Evolutionary conservation across 2,888 invertebrate species (phyloP).

Genomic region (Mycalesis mineus): DNA sequence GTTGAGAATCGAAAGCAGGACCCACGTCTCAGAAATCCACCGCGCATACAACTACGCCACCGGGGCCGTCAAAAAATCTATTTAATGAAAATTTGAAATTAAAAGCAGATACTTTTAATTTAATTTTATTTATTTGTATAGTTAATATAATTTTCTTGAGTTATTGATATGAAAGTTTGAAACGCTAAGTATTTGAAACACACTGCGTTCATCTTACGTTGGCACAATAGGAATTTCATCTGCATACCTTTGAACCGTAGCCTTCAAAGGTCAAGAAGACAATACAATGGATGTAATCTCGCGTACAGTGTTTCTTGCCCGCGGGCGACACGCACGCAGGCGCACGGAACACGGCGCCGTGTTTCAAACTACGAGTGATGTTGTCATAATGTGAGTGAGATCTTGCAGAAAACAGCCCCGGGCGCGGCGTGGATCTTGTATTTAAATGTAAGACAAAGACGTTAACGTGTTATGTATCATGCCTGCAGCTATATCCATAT

Average conservation of each 20-base stretch:
- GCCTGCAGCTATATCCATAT: neutral
- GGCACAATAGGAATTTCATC: too few relatives aligned
- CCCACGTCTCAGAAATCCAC: too few relatives aligned
- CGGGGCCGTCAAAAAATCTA: too few relatives aligned
- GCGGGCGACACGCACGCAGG: neutral
- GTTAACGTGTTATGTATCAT: neutral
- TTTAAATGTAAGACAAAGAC: neutral
- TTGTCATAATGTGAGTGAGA: constrained; percentile 10
- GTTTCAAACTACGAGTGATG: constrained; percentile 4
- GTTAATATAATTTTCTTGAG: too few relatives aligned
- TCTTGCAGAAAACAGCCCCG: constrained; percentile 8
- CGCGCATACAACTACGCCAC: too few relatives aligned
- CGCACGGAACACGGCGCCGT: constrained; percentile 5
- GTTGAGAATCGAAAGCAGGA: too few relatives aligned
- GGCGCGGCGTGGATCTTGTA: constrained; percentile 4
- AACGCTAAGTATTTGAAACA: too few relatives aligned
- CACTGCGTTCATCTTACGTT: too few relatives aligned
- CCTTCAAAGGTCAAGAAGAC: neutral
- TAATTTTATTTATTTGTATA: too few relatives aligned
- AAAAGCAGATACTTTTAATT: too few relatives aligned
- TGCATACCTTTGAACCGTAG: neutral
- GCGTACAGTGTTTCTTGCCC: constrained; percentile 1
- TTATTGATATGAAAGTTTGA: too few relatives aligned
- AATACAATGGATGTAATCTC: neutral
- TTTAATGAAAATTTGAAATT: too few relatives aligned